Percentiles rank a stretch among this genome's conserved stretches.
Conservation (phyloP, 2,113 vertebrate species). For the Lepus europaeus region DNA sequence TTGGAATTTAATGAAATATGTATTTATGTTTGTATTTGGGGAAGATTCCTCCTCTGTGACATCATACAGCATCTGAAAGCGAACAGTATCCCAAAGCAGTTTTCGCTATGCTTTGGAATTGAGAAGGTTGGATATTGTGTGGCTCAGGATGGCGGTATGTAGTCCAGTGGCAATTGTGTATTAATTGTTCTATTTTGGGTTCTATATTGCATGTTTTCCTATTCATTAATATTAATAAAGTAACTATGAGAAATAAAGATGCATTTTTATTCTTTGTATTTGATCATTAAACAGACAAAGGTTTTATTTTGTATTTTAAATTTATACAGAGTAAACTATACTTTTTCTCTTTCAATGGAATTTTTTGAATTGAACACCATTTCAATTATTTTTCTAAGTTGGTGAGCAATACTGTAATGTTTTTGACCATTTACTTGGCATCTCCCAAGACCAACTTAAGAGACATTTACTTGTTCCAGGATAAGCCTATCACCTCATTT, state of each 20-base stretch:
- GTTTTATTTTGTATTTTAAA: slow-evolving; percentile 5
- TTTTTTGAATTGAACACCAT: background rate
- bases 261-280: slow-evolving; percentile 56
- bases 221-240: slow-evolving; percentile 90
- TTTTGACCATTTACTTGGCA: background rate
- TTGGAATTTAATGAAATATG: slow-evolving; percentile 83
- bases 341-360: background rate
- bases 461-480: background rate
- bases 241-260: slow-evolving; percentile 80
- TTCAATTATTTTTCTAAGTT: slow-evolving; percentile 16
- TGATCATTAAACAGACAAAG: background rate
- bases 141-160: slow-evolving; percentile 54
- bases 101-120: slow-evolving; percentile 75
- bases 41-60: slow-evolving; percentile 81
- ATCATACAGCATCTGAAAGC: slow-evolving; percentile 84
- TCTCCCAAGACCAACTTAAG: background rate
- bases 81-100: slow-evolving; percentile 80
- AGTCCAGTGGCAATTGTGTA: slow-evolving; percentile 81
- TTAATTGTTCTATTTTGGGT: slow-evolving; percentile 86
- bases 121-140: slow-evolving; percentile 70
- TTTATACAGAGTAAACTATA: background rate
- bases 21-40: slow-evolving; percentile 86
- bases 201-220: slow-evolving; percentile 90
- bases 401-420: background rate
- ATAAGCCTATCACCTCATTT: background rate